Base-by-base conservation (phyloP, 2,113 vertebrate genomes). In the Centrocercus urophasianus region DNA sequence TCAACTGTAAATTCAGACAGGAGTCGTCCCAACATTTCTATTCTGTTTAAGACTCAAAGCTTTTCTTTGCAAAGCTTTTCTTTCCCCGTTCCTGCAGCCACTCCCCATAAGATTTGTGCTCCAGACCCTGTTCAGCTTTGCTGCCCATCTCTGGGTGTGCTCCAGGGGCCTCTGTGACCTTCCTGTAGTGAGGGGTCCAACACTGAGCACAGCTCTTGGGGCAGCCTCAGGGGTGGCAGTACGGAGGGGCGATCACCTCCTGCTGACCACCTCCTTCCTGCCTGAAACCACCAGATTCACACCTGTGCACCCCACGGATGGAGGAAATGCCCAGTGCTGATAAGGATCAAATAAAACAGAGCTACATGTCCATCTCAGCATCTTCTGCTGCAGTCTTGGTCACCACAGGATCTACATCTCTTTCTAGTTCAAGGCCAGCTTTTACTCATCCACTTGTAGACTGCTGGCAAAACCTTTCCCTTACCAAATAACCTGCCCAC, bases 261-360 rank as follows among this genome's bases (percentile, higher is more conserved):
- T 28, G 52, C 52, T 28, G 52, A 28, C 25, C 9, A 72, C 30
- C 80, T 64, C 59, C 65, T 85, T 90, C 84, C 84, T 88, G 48
- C 43, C 64, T 59, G 48, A 69, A 91, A 48, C 84, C 80, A 73
- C 61, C 16, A 14, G 8, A 73, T 40, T 52, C 47, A 54, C 48
- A 38, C 8, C 0, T 2, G 25, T 7, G 28, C 60, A 43, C 42
- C 64, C 5, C 30, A 34, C 3, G 8, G 80, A 43, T 22, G 48
- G 71, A 38, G 75, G 91, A 88, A 78, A 60, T 70, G 80, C 80
- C 84, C 84, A 61, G 48, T 7, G 30, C 70, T 64, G 80, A 81
- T 59, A 73, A 65, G 10, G 54, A 60, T 74, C 5, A 0, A 4
- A 69, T 20, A 17, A 73, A 66, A 59, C 69, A 63, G 40, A 56